Evolutionary conservation across 2,113 vertebrate genomes (phyloP), one percentile per base, ranked within the genome.

Genomic region (Leptodactylus fuscus): DNA sequence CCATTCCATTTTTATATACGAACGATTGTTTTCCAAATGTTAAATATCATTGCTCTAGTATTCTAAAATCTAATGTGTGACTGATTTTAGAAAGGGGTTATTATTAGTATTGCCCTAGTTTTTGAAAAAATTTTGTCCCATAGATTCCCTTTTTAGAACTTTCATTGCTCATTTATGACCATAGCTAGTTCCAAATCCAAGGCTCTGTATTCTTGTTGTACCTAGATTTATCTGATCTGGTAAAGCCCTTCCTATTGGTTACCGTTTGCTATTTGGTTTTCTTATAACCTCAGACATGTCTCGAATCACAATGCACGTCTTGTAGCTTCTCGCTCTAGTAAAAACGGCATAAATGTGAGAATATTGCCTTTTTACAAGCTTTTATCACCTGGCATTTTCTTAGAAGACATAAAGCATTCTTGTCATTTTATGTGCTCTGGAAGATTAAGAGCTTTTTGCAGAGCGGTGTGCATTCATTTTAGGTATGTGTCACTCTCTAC

Each of bases 311-410:
- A 62, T 38, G 58, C n/a, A 9, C 24, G 18, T 15, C 27, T n/a
- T 27, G 18, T 69, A 29, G 60, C 44, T 53, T 85, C 62, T 20
- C 81, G 81, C 86, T 65, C 83, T 89, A 60, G 76, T 79, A 79
- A 60, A 79, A 22, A 20, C 18, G 36, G 20, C 29, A 34, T 38
- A 58, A 60, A 55, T 24, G 20, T 24, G 34, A 3, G 4, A 58
- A 27, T 79, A 78, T 38, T 58, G 76, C 15, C n/a, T 38, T n/a
- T 79, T 60, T 60, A 58, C 76, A 60, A 79, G 32, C 32, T 9
- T 53, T 78, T 36, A 49, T 51, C 3, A 16, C 75, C 20, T 62
- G 55, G 13, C 55, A 5, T 41, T 41, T 80, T 80, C 77, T n/a
- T 80, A 80, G 77, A 80, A 80, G 36, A 44, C 51, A 22, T 34